Evolutionary conservation across 2,888 invertebrate species (phyloP).

Genomic region (Mythimna pallens): DNA sequence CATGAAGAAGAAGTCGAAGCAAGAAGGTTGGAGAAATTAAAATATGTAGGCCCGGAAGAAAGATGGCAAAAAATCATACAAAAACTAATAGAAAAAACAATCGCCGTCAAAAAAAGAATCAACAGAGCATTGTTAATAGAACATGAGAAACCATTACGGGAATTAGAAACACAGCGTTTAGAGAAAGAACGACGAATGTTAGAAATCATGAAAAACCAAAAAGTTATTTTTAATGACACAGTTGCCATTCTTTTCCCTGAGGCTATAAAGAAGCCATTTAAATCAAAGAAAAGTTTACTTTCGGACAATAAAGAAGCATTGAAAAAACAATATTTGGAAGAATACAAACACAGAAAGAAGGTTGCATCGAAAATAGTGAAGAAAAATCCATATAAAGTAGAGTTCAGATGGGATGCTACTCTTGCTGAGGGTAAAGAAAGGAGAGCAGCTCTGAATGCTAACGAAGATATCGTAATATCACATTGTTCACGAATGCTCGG

Average conservation of each 20-base stretch:
- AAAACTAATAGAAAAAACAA: slow-evolving; percentile 91
- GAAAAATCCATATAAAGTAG: slow-evolving; percentile 85
- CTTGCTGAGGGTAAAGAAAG: slow-evolving; percentile 88
- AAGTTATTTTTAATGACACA: slow-evolving; percentile 92
- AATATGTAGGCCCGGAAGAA: slow-evolving; percentile 86
- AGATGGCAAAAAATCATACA: slow-evolving; percentile 92
- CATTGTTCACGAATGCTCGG: slow-evolving; percentile 79
- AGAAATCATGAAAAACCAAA: slow-evolving; percentile 90
- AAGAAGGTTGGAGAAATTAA: slow-evolving; percentile 81
- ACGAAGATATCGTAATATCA: slow-evolving; percentile 78
- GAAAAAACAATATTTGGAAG: slow-evolving; percentile 80
- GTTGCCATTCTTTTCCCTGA: slow-evolving; percentile 92
- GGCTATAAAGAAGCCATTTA: slow-evolving; percentile 87
- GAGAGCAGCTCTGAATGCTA: slow-evolving; percentile 84
- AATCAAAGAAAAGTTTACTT: slow-evolving; percentile 83
- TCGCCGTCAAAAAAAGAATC: slow-evolving; percentile 92
- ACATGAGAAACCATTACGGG: slow-evolving; percentile 91
- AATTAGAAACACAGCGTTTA: slow-evolving; percentile 90
- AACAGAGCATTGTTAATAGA: slow-evolving; percentile 91
- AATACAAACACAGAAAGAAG: slow-evolving; percentile 77
- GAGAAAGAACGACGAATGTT: slow-evolving; percentile 91
- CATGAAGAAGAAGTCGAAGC: slow-evolving; percentile 89
- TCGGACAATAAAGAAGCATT: slow-evolving; percentile 81
- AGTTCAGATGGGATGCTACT: slow-evolving; percentile 90
- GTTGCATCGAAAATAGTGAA: slow-evolving; percentile 81